These are phyloP conservation scores for Stercorarius parasiticus DNA, from an alignment of 2,113 vertebrate genomes.

Conservation along the genomic window DNA sequence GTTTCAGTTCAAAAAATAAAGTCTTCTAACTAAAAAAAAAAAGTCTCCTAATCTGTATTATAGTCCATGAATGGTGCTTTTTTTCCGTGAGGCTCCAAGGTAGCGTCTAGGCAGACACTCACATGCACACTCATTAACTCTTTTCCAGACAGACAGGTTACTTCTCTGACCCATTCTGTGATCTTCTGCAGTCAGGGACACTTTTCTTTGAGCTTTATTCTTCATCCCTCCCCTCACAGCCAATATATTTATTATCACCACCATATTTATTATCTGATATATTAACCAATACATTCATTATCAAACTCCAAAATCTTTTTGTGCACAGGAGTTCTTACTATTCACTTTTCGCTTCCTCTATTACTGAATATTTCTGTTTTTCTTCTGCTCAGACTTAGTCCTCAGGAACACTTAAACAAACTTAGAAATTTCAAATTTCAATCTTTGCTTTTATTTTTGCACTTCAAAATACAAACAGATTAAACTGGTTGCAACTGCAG, in stretches of 20 bases:
- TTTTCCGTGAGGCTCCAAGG: not conserved
- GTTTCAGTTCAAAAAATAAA: not conserved
- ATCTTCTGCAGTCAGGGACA: fast-evolving
- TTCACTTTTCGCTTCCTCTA: not conserved
- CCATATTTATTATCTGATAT: not conserved
- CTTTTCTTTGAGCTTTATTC: not conserved
- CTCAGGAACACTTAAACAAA: not conserved
- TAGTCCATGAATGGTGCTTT: not conserved
- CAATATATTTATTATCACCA: not conserved
- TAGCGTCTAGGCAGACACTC: not conserved
- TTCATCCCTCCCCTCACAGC: not conserved
- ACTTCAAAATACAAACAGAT: not conserved
- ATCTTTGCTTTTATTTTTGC: not conserved
- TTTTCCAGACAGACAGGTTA: not conserved
- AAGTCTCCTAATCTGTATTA: not conserved
- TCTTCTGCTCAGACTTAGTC: not conserved
- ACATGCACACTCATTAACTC: not conserved
- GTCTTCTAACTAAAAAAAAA: not conserved
- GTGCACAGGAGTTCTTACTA: not conserved
- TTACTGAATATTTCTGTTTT: not conserved
- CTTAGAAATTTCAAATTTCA: not conserved
- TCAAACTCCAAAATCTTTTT: not conserved
- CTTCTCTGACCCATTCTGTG: not conserved
- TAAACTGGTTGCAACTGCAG: not conserved
- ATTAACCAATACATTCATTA: not conserved